phyloP scores from a whole-genome alignment of 2,888 invertebrate species.

The Synergus laeviventris region DNA sequence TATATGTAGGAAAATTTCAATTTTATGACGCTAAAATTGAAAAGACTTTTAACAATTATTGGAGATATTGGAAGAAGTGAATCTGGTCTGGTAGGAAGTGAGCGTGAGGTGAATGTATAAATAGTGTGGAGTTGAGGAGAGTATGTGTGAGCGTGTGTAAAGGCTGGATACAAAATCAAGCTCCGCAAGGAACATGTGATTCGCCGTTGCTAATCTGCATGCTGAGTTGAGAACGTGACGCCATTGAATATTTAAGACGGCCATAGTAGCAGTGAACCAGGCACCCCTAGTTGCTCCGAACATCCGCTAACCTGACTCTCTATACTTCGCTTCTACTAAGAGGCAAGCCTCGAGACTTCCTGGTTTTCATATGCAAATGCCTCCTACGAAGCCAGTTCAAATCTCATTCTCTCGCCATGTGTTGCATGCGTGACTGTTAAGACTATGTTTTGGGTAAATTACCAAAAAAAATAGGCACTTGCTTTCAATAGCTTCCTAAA shows the following conservation, averaged over 20 bases:
- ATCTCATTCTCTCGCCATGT: conserved; percentile 60
- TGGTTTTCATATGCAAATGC: conserved; percentile 75
- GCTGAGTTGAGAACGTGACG: conserved; percentile 71
- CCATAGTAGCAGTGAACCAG: conserved; percentile 54
- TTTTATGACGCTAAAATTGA: conserved; percentile 1
- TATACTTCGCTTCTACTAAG: conserved; percentile 66
- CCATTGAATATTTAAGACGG: conserved; percentile 75
- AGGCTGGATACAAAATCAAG: conserved; percentile 67
- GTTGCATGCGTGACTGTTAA: conserved; percentile 52
- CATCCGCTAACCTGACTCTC: conserved; percentile 62
- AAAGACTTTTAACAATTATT: conserved; percentile 26
- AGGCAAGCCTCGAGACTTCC: conserved; percentile 70
- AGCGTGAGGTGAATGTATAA: conserved; percentile 31
- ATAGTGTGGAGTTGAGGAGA: conserved; percentile 18
- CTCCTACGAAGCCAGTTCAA: conserved; percentile 61
- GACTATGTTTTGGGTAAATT: not conserved
- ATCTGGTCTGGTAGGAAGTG: conserved; percentile 19
- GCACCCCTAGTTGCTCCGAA: conserved; percentile 55
- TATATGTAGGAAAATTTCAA: not conserved
- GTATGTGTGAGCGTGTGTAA: conserved; percentile 46
- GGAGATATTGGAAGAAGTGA: conserved; percentile 22
- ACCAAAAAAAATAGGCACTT: not conserved
- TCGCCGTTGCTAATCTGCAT: conserved; percentile 72
- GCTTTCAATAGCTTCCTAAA: not conserved
- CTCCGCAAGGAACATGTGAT: conserved; percentile 67